Evolutionary conservation across 2,888 invertebrate species (phyloP), one percentile per base, ranked within the genome.

Genomic region (Thereva unica): DNA sequence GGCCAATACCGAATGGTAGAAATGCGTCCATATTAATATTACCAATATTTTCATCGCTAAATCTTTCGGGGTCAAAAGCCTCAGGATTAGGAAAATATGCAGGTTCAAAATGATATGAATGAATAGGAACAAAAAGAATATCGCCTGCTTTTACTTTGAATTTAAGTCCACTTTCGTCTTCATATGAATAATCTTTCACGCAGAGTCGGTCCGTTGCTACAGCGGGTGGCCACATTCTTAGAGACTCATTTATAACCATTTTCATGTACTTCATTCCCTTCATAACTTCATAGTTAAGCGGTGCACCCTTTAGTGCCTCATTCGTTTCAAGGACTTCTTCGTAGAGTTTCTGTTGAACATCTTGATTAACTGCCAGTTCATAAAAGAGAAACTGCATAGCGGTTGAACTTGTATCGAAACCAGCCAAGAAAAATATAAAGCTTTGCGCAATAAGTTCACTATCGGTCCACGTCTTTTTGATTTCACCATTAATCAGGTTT

Each of bases 341-440:
- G 1, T 80, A 80, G 0, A 88, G 76, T 61, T 75, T 82, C 3
- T 83, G 79, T 74, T 88, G 88, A 70, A 85, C 75, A 0, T 87
- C 85, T 23, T 83, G 82, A 76, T 87, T 83, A 4, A 83, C 64
- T 37, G 85, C 85, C 37, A 88, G 73, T 75, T 87, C 87, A 47
- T 86, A 82, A 0, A 85, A 76, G 0, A 83, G 73, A 68, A 87
- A 86, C 0, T 82, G 76, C 78, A 85, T 82, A 0, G 81, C 64
- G 4, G 75, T 72, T 0, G 68, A 87, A 86, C 0, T 82, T 76
- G 12, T 37, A 35, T 52, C 52, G n/a, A 10, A 35, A 6, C 52
- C 52, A 8, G 9, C 52, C n/a, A 49, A n/a, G 10, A 49, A 49
- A n/a, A 10, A 49, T 12, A 49, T 2, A 49, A 49, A 49, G 4